Conservation (phyloP, 2,888 invertebrate species). For the Nasonovia ribisnigri region DNA sequence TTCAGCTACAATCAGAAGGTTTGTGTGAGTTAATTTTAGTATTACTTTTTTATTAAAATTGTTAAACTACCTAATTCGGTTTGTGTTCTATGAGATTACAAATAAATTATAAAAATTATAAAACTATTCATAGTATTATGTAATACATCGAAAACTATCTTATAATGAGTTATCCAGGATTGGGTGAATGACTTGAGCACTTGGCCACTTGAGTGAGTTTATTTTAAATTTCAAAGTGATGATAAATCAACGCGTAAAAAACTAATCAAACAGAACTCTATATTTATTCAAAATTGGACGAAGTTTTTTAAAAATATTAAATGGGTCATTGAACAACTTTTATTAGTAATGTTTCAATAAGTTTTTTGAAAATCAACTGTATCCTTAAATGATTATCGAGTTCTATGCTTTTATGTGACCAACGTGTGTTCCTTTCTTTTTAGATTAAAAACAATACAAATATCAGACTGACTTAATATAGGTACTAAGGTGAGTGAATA, state of each 20-base stretch:
- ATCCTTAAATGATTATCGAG: background rate
- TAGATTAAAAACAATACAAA: background rate
- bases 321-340: background rate
- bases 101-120: constrained; percentile 8
- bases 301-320: constrained; percentile 2
- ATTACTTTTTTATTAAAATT: background rate
- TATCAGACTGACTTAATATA: background rate
- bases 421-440: background rate
- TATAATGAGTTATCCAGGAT: background rate
- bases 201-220: background rate
- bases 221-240: background rate
- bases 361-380: background rate
- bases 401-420: background rate
- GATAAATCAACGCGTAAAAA: background rate
- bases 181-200: background rate
- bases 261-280: background rate
- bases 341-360: background rate
- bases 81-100: background rate
- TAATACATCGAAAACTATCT: background rate
- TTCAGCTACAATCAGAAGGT: background rate
- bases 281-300: background rate
- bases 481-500: background rate
- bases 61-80: background rate
- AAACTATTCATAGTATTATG: background rate
- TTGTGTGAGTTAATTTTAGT: background rate